A percentile compares a stretch with the other conserved stretches of the same genome.
Evolutionary conservation across 2,797 vertebrate genomes (phyloP).

Genomic region (Balearica regulorum): DNA sequence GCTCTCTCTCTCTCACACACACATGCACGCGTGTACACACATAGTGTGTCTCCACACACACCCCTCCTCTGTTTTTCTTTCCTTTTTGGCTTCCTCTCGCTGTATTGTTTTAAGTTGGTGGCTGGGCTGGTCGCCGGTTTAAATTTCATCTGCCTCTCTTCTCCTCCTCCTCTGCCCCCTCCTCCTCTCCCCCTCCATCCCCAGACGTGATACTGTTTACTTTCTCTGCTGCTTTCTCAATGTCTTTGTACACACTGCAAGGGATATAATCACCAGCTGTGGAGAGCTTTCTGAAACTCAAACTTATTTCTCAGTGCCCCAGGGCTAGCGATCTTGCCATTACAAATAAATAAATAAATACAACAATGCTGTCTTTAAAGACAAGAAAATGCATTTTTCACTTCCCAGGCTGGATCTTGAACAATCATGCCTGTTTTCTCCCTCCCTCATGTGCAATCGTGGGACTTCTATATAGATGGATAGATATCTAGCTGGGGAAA

Average conservation of each 20-base stretch:
- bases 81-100: constrained; percentile 53
- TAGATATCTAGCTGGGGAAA: not conserved
- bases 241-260: constrained; percentile 63
- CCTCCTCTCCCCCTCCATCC: not conserved
- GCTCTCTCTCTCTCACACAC: not conserved
- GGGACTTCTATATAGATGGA: not conserved
- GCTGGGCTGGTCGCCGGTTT: constrained; percentile 62
- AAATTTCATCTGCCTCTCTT: constrained; percentile 52
- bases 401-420: not conserved
- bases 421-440: not conserved
- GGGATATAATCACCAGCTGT: constrained; percentile 71
- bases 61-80: constrained; percentile 49
- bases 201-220: constrained; percentile 74
- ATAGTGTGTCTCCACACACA: not conserved
- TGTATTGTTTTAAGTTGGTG: constrained; percentile 71
- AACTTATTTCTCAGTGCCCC: constrained; percentile 55
- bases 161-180: not conserved
- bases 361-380: constrained; percentile 47
- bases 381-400: constrained; percentile 43
- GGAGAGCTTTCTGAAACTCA: constrained; percentile 64
- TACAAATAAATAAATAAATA: constrained; percentile 44
- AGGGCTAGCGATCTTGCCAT: not conserved
- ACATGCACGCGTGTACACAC: rapidly evolving
- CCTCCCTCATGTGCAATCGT: not conserved
- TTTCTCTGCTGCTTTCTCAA: constrained; percentile 70